phyloP scores from a whole-genome alignment of 2,113 vertebrate genomes.

The Heteronetta atricapilla region DNA sequence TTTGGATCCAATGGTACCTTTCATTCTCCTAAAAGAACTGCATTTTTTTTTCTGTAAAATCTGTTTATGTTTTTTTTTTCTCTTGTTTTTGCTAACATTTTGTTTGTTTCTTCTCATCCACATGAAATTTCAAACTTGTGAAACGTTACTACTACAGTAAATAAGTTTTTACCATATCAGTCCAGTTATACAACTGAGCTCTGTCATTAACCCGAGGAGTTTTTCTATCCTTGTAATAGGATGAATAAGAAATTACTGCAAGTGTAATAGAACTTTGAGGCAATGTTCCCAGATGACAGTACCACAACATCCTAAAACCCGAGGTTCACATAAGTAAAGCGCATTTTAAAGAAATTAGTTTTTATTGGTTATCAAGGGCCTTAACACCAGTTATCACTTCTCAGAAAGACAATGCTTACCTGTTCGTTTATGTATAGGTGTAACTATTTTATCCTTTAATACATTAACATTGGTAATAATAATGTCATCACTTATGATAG shows the following conservation, averaged over 20 bases:
- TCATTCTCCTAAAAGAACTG: neutral
- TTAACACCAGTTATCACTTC: neutral
- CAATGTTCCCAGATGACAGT: neutral
- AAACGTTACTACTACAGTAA: neutral
- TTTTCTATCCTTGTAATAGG: neutral
- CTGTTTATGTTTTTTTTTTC: neutral
- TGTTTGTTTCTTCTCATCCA: neutral
- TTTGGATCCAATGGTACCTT: neutral
- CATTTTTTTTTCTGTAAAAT: neutral
- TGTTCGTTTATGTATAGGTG: neutral
- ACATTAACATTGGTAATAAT: neutral
- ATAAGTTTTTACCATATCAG: neutral
- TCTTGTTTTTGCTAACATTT: neutral
- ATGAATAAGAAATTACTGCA: neutral
- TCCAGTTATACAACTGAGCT: neutral
- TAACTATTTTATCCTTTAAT: neutral
- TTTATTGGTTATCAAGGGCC: neutral
- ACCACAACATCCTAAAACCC: neutral
- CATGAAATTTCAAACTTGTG: neutral
- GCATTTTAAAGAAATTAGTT: neutral
- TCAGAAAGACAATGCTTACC: neutral
- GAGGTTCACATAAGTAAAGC: neutral
- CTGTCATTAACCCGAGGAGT: neutral
- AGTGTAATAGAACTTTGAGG: neutral
- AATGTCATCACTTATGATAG: neutral